Conservation (phyloP, 2,888 invertebrate species). For the Yponomeuta sedellus region DNA sequence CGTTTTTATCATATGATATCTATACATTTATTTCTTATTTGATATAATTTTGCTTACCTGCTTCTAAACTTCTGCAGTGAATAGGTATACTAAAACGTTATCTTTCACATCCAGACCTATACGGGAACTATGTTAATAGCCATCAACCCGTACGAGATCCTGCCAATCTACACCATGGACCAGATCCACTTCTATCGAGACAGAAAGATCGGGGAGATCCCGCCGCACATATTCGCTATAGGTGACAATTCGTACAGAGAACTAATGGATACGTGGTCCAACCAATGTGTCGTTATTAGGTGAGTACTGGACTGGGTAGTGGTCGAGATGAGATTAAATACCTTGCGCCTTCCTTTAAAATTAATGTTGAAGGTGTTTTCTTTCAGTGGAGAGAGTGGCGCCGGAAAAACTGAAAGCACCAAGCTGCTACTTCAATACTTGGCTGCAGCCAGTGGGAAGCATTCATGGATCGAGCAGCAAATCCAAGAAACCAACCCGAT, state of each 20-base stretch:
- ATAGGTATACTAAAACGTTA: background rate
- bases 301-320: conserved; percentile 36
- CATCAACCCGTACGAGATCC: conserved; percentile 94
- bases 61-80: background rate
- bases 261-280: conserved; percentile 82
- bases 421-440: conserved; percentile 95
- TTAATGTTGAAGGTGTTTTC: background rate
- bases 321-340: background rate
- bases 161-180: conserved; percentile 95
- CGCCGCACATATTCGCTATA: conserved; percentile 97
- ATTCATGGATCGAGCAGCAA: conserved; percentile 98
- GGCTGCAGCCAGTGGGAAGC: conserved; percentile 95
- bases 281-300: conserved; percentile 97
- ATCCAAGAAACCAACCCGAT: conserved; percentile 98
- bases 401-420: conserved; percentile 97
- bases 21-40: too few relatives aligned
- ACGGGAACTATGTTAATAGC: conserved; percentile 96
- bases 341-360: background rate
- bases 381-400: conserved; percentile 94
- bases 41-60: background rate
- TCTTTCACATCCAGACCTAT: conserved; percentile 83
- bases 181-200: conserved; percentile 90
- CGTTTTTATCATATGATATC: too few relatives aligned
- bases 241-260: conserved; percentile 93
- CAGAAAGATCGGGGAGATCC: conserved; percentile 88